Conservation (phyloP, 2,113 vertebrate species). For the Tylochromis polylepis region DNA sequence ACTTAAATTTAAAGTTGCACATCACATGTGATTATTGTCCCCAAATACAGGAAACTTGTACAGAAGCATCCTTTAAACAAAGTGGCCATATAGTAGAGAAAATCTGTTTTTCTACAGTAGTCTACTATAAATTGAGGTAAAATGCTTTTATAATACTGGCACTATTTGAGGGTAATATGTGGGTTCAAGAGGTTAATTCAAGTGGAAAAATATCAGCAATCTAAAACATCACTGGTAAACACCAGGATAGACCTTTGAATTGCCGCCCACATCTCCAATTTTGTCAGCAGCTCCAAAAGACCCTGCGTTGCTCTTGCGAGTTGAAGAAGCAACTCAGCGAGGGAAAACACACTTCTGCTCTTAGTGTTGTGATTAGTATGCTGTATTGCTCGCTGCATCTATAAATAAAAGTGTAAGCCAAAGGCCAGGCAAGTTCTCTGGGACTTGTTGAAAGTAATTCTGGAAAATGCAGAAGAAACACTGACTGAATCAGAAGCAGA, state of each 20-base stretch:
- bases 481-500: not conserved
- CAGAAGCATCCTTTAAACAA: not conserved
- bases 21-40: not conserved
- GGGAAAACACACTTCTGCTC: not conserved
- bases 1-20: not conserved
- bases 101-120: not conserved
- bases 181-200: not conserved
- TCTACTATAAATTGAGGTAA: not conserved
- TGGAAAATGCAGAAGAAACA: not conserved
- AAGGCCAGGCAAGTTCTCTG: not conserved
- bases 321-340: not conserved
- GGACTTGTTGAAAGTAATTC: not conserved
- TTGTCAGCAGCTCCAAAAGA: not conserved
- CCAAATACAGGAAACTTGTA: not conserved
- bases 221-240: not conserved
- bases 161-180: not conserved
- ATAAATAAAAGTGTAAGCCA: slow-evolving; percentile 2
- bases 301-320: not conserved
- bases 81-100: not conserved
- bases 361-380: slow-evolving; percentile 7
- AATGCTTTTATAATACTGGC: not conserved
- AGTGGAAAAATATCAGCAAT: not conserved
- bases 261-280: not conserved
- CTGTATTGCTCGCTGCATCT: not conserved
- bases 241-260: not conserved